Evolutionary conservation across 1,140 invertebrate genomes (phyloP).

Genomic region (Drosophila parabipectinata): DNA sequence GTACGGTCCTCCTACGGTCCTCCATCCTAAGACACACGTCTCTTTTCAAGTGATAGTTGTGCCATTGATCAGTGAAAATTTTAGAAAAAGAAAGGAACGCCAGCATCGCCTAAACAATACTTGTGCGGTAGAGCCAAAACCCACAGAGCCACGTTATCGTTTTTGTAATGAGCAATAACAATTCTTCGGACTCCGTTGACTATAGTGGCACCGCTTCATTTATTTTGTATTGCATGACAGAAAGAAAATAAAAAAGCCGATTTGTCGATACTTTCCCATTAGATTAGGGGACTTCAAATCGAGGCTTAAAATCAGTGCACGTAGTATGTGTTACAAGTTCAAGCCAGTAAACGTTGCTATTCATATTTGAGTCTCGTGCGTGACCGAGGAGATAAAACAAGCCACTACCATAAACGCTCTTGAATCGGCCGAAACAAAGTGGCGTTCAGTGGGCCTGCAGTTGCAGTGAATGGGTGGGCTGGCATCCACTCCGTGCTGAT

Average conservation of each 20-base stretch:
- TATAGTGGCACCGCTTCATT: background rate
- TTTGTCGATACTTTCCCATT: background rate
- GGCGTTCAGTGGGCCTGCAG: constrained; percentile 28
- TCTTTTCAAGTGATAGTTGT: constrained; percentile 1
- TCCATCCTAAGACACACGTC: background rate
- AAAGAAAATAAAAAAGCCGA: background rate
- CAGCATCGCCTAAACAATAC: background rate
- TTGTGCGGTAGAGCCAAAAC: constrained; percentile 1
- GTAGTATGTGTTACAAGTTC: constrained; percentile 8
- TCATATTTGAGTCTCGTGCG: constrained; percentile 63
- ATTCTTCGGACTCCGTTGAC: constrained; percentile 28
- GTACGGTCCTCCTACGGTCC: constrained; percentile 10
- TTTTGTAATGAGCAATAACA: constrained; percentile 34
- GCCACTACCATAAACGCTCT: constrained; percentile 13
- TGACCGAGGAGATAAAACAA: constrained; percentile 55
- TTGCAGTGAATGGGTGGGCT: constrained; percentile 29
- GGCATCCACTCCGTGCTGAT: constrained; percentile 43
- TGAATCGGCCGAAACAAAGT: constrained; percentile 19
- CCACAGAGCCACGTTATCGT: constrained; percentile 65
- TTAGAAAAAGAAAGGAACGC: background rate
- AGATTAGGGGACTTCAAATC: background rate
- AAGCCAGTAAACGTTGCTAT: constrained; percentile 30
- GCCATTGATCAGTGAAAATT: background rate
- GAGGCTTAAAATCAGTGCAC: background rate
- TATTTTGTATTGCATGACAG: constrained; percentile 1